Conservation (phyloP, 1,140 invertebrate genomes). For the Magallana angulata region DNA sequence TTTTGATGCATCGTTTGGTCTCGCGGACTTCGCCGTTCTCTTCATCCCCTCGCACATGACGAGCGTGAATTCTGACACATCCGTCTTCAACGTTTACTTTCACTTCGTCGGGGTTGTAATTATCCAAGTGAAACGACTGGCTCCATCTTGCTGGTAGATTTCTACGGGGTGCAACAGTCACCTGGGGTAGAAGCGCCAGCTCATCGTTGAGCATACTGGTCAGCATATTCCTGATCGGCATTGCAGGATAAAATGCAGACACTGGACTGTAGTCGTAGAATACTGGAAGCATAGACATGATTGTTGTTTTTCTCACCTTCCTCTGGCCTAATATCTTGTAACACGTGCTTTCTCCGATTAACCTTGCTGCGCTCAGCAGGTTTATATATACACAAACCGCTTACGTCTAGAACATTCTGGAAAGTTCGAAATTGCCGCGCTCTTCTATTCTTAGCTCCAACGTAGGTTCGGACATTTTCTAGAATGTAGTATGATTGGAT, state of each 20-base stretch:
- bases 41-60: slow-evolving; percentile 19
- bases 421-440: background rate
- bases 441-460: background rate
- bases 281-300: background rate
- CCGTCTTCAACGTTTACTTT: slow-evolving; percentile 21
- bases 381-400: background rate
- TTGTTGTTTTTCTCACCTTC: background rate
- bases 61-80: background rate
- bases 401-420: background rate
- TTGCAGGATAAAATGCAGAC: background rate
- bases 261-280: slow-evolving; percentile 2
- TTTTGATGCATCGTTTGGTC: slow-evolving; percentile 8
- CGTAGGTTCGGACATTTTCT: background rate
- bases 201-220: background rate
- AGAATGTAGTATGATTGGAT: background rate
- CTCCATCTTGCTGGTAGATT: background rate
- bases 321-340: background rate
- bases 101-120: slow-evolving; percentile 8
- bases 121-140: slow-evolving; percentile 4
- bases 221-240: background rate
- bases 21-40: slow-evolving; percentile 22
- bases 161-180: background rate
- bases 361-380: background rate
- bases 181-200: background rate
- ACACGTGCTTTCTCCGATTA: background rate